A percentile compares a stretch with the other conserved stretches of the same genome.
Conservation (phyloP, 2,797 vertebrate genomes). For the Pseudomugil tenellus region DNA sequence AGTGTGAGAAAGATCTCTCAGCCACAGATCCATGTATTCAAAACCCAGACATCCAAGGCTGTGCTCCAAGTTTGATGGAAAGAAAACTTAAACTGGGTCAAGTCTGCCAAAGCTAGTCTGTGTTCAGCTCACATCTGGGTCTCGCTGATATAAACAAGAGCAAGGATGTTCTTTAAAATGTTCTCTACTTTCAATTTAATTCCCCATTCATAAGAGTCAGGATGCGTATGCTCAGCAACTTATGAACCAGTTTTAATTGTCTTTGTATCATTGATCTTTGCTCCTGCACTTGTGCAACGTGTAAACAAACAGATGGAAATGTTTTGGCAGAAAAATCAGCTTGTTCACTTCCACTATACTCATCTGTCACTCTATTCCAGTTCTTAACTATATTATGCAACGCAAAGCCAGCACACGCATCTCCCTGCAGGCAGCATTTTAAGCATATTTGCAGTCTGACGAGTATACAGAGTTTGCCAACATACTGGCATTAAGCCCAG, state of each 20-base stretch:
- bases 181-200: conserved; percentile 35
- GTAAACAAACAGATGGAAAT: conserved; percentile 62
- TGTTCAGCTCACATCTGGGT: neutral
- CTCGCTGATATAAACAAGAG: conserved; percentile 22
- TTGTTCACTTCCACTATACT: conserved; percentile 12
- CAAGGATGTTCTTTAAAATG: conserved; percentile 2
- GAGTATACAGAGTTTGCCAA: conserved; percentile 53
- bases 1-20: neutral
- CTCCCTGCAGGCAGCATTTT: conserved; percentile 64
- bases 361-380: conserved; percentile 39
- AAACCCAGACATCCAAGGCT: conserved; percentile 29
- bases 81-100: conserved; percentile 2
- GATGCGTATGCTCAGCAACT: conserved; percentile 22
- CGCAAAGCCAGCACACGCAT: conserved; percentile 45
- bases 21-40: neutral
- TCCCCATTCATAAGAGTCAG: conserved; percentile 16
- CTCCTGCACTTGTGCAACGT: conserved; percentile 34
- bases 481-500: conserved; percentile 56
- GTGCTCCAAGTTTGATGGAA: conserved; percentile 42
- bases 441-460: conserved; percentile 71
- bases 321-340: conserved; percentile 53
- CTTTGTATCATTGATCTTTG: conserved; percentile 16
- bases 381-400: conserved; percentile 66
- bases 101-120: neutral
- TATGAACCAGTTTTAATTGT: conserved; percentile 11